Percentiles rank a stretch among this genome's conserved stretches.
phyloP scores from a whole-genome alignment of 92 coral and sea anemone species.

The Micromussa lordhowensis region DNA sequence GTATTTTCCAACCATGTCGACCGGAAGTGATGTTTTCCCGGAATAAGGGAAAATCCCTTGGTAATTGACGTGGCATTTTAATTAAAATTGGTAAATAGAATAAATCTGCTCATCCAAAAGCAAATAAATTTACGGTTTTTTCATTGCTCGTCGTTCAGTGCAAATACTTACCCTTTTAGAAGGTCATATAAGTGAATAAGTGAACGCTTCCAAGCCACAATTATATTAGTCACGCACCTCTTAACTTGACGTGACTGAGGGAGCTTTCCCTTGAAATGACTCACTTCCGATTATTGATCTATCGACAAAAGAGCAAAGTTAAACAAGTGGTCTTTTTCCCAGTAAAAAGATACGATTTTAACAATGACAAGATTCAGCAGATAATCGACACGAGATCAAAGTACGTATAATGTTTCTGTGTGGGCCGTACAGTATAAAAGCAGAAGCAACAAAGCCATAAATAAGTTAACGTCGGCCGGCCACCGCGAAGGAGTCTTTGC shows the following conservation, averaged over 20 bases:
- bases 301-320: no score
- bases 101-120: background rate
- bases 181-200: no score
- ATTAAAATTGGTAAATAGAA: no score
- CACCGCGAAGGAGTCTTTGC: background rate
- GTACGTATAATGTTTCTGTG: background rate
- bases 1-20: background rate
- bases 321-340: background rate
- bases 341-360: background rate
- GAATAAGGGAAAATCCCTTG: constrained; percentile 4
- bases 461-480: background rate
- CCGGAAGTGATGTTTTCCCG: constrained; percentile 7
- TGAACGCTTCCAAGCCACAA: background rate
- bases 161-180: background rate
- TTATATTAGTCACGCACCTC: background rate
- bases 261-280: background rate
- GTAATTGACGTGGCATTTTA: no score
- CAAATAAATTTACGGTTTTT: background rate
- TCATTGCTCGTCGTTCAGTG: background rate
- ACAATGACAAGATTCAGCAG: background rate
- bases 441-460: background rate
- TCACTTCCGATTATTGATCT: background rate
- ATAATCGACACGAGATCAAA: background rate
- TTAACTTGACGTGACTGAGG: background rate
- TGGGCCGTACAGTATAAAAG: background rate